Conservation (phyloP, 2,888 invertebrate genomes). For the Stenolophus ochropezus region DNA sequence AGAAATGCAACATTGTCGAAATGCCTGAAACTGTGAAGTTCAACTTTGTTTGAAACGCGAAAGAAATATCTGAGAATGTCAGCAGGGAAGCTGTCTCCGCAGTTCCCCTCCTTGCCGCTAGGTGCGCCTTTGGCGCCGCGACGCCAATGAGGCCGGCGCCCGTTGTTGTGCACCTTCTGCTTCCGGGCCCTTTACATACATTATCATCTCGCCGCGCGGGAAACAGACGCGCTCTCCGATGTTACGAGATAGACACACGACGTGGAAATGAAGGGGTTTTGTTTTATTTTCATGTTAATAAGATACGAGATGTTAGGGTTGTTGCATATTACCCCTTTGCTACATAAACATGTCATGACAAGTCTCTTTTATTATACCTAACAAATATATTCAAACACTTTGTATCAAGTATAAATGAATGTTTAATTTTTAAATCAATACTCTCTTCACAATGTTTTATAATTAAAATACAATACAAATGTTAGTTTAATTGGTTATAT, state of each 20-base stretch:
- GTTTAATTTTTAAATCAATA: no score
- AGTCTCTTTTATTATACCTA: background rate
- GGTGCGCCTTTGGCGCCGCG: background rate
- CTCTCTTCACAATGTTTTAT: no score
- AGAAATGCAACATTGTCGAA: no score
- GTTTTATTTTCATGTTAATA: background rate
- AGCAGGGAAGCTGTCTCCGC: background rate
- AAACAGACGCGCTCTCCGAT: background rate
- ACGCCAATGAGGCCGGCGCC: slow-evolving; percentile 35
- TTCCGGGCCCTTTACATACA: slow-evolving; percentile 52
- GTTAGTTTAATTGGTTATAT: no score
- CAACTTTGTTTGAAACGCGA: no score
- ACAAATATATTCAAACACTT: no score
- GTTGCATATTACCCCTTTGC: background rate
- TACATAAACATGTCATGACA: background rate
- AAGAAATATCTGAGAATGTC: no score
- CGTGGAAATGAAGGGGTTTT: background rate
- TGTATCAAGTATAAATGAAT: no score
- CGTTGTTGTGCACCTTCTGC: slow-evolving; percentile 49
- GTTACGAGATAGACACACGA: background rate
- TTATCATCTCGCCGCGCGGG: slow-evolving; percentile 46
- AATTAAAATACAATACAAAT: no score
- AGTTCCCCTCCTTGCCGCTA: background rate
- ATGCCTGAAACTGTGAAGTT: no score
- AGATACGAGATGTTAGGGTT: background rate